Conservation (phyloP, 2,797 vertebrate species). For the Miichthys miiuy region DNA sequence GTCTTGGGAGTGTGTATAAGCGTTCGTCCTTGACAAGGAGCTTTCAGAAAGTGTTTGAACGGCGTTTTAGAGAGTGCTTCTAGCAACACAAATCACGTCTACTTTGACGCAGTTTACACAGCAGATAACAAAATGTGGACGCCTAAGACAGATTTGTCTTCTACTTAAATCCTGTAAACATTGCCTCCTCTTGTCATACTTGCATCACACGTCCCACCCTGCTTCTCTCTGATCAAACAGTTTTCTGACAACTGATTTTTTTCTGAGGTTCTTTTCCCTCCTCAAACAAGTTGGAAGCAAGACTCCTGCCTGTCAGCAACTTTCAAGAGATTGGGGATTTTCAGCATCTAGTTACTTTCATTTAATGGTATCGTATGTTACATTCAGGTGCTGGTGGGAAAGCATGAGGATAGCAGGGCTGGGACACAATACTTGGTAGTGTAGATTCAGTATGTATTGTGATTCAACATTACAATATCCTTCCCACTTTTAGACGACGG, state of each 20-base stretch:
- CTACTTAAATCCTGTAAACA: not conserved
- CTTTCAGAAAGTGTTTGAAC: slow-evolving; percentile 1
- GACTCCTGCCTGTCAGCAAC: slow-evolving; percentile 3
- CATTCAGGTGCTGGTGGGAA: slow-evolving; percentile 5
- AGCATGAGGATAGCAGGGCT: too few species aligned
- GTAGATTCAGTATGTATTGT: too few species aligned
- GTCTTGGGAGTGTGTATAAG: not conserved
- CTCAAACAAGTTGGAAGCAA: not conserved
- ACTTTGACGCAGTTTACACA: not conserved
- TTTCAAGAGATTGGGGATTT: slow-evolving; percentile 3
- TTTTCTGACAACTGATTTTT: not conserved
- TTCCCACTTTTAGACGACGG: too few species aligned
- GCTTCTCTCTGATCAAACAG: slow-evolving; percentile 1
- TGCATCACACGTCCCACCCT: slow-evolving; percentile 6
- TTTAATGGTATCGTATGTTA: not conserved
- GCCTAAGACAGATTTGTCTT: not conserved
- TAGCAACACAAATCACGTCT: not conserved
- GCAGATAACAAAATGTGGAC: not conserved
- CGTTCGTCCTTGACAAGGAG: slow-evolving; percentile 7
- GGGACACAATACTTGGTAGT: too few species aligned
- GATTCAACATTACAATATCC: too few species aligned
- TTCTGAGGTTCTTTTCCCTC: not conserved
- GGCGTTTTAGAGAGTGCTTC: slow-evolving; percentile 20
- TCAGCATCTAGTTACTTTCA: not conserved
- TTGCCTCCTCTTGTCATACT: not conserved